Evolutionary conservation across 1,140 invertebrate species (phyloP).

Genomic region (Drosophila nigromelanica): DNA sequence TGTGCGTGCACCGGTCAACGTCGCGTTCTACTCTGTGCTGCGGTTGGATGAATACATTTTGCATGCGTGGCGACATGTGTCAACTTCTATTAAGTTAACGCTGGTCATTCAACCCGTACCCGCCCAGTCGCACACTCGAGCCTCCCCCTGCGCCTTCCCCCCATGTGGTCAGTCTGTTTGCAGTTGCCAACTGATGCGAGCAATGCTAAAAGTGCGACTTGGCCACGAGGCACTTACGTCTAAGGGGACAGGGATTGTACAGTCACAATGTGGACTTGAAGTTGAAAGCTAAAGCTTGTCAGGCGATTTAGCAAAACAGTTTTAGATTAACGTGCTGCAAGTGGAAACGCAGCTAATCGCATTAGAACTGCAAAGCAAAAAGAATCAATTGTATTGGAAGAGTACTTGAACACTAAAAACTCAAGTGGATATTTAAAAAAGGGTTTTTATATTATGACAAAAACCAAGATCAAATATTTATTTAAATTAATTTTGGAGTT

Average conservation of each 20-base stretch:
- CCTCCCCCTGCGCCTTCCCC: neutral
- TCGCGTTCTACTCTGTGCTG: slow-evolving; percentile 28
- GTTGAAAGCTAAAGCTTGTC: slow-evolving; percentile 34
- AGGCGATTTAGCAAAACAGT: slow-evolving; percentile 37
- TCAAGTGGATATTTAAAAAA: too few species aligned
- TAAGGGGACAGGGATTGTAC: neutral
- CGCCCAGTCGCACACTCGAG: neutral
- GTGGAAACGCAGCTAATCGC: slow-evolving; percentile 2
- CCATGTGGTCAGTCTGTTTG: slow-evolving; percentile 40
- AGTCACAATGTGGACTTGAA: slow-evolving; percentile 25
- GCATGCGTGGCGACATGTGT: slow-evolving; percentile 80
- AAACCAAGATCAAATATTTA: too few species aligned
- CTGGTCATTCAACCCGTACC: slow-evolving; percentile 72
- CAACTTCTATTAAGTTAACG: slow-evolving; percentile 80
- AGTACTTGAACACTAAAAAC: too few species aligned
- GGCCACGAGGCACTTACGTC: slow-evolving; percentile 17
- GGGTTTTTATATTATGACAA: too few species aligned
- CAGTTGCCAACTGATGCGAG: slow-evolving; percentile 31
- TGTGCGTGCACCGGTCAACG: slow-evolving; percentile 25
- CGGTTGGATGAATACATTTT: slow-evolving; percentile 77
- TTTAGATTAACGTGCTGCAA: slow-evolving; percentile 37
- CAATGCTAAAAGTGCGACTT: slow-evolving; percentile 35
- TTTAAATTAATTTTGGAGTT: too few species aligned
- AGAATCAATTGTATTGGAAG: too few species aligned
- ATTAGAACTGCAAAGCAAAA: slow-evolving; percentile 2